phyloP scores from a whole-genome alignment of 2,888 invertebrate species.

The Oligia latruncula region DNA sequence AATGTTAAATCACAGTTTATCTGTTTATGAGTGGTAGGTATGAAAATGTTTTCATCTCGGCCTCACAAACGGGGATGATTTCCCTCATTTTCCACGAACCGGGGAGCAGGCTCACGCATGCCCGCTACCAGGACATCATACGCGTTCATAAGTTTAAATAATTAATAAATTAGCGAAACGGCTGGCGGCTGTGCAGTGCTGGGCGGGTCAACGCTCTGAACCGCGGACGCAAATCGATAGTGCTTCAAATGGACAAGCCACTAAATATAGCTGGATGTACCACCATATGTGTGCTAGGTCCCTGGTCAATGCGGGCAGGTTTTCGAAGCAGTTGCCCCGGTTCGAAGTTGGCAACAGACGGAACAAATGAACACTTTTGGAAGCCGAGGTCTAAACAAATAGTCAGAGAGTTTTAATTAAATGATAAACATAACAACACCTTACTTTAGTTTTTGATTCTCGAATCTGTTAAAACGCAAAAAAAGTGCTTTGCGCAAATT shows the following conservation, averaged over 20 bases:
- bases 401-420: background rate
- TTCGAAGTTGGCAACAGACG: conserved; percentile 21
- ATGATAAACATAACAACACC: background rate
- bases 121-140: conserved; percentile 73
- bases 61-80: conserved; percentile 38
- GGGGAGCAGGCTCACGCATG: conserved; percentile 40
- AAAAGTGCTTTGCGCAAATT: background rate
- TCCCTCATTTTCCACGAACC: conserved; percentile 40
- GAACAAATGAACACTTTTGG: conserved; percentile 29
- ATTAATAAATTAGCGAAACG: conserved; percentile 89
- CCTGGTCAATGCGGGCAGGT: conserved; percentile 64
- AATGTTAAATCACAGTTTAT: conserved; percentile 38
- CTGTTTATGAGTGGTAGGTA: conserved; percentile 5
- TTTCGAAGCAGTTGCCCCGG: conserved; percentile 31
- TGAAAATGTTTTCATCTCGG: conserved; percentile 28
- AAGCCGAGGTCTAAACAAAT: conserved; percentile 29
- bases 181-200: conserved; percentile 75
- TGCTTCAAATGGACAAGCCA: conserved; percentile 87
- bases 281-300: conserved; percentile 69
- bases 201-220: conserved; percentile 84
- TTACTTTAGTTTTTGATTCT: background rate
- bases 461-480: background rate
- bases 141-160: conserved; percentile 81
- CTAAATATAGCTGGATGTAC: conserved; percentile 81
- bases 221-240: conserved; percentile 87